Conservation (phyloP, 2,113 vertebrate species). For the Nycticebus coucang region DNA sequence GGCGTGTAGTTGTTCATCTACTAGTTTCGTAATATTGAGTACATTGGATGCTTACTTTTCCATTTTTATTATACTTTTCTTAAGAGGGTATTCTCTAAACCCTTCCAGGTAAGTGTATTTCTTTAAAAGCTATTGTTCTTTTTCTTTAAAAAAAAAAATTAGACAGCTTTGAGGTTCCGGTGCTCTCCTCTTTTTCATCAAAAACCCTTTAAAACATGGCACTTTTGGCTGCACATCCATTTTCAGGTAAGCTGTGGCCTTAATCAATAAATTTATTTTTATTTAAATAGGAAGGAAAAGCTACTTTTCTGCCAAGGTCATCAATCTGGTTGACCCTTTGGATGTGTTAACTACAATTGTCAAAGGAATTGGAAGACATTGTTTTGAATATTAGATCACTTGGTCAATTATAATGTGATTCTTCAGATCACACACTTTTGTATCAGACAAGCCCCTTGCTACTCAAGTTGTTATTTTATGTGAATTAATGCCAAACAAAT, state of each 20-base stretch:
- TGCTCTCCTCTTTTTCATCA: background rate
- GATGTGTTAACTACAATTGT: background rate
- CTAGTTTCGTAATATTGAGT: too few species aligned
- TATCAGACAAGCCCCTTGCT: background rate
- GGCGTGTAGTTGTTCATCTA: too few species aligned
- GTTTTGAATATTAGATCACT: conserved; percentile 54
- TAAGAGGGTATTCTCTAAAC: too few species aligned
- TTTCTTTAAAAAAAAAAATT: conserved; percentile 43
- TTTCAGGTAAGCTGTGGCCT: conserved; percentile 51
- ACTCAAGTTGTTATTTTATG: conserved; percentile 39
- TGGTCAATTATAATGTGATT: conserved; percentile 42
- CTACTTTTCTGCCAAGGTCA: conserved; percentile 17
- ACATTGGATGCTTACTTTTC: too few species aligned
- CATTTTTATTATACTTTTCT: too few species aligned
- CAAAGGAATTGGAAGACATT: conserved; percentile 28
- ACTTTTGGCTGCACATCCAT: conserved; percentile 6
- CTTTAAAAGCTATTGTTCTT: conserved; percentile 51
- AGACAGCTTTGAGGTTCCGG: conserved; percentile 52
- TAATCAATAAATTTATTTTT: conserved; percentile 39
- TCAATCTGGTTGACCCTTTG: conserved; percentile 12
- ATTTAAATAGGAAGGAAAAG: conserved; percentile 52
- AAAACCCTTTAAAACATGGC: conserved; percentile 5
- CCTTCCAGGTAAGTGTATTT: background rate
- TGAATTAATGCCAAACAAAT: conserved; percentile 55
- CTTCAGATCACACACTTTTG: conserved; percentile 18